Evolutionary conservation across 2,113 vertebrate species (phyloP), one percentile per base, ranked within the genome.

Genomic region (Lampris incognitus): DNA sequence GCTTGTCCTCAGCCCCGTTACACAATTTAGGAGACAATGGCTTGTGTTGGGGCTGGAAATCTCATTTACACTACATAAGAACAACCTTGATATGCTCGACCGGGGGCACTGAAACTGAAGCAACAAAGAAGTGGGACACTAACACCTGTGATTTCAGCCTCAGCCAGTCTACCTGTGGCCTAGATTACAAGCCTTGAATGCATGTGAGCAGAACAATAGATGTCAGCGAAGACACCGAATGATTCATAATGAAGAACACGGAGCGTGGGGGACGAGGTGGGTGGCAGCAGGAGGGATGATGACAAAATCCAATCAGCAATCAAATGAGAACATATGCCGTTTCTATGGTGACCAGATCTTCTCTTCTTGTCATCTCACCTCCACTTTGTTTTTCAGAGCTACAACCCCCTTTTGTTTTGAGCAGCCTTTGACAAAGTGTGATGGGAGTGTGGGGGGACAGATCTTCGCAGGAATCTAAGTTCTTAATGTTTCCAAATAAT

Each of bases 341-440:
- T 85, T 74, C 86, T 76, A 88, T 84, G 84, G 73, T 13, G 71
- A 89, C 83, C 44, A 49, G 8, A 68, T 79, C 78, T 84, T 72
- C 51, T 67, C 41, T 49, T 66, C n/a, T 82, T 68, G 46, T 50
- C 61, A 42, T 37, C 42, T 36, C 51, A 8, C 9, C 46, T 0
- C n/a, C 41, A 42, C 9, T 3, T 42, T 57, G 42, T 8, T 76
- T 57, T 74, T 59, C 24, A 37, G 63, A 57, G 4, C 60, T 11
- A 7, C 55, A 61, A 64, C 61, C 24, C 66, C n/a, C 7, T 24
- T 10, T 7, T 3, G 13, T n/a, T 64, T 41, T 3, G 3, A 36
- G 52, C 60, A 51, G 24, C 24, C 24, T 24, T 24, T 40, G 1
- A 10, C 49, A 66, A 44, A 61, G 9, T 13, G 4, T 48, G 36